A percentile compares a stretch with the other conserved stretches of the same genome.
Evolutionary conservation across 1,140 invertebrate species (phyloP).

Genomic region (Cyclargus thomasi): DNA sequence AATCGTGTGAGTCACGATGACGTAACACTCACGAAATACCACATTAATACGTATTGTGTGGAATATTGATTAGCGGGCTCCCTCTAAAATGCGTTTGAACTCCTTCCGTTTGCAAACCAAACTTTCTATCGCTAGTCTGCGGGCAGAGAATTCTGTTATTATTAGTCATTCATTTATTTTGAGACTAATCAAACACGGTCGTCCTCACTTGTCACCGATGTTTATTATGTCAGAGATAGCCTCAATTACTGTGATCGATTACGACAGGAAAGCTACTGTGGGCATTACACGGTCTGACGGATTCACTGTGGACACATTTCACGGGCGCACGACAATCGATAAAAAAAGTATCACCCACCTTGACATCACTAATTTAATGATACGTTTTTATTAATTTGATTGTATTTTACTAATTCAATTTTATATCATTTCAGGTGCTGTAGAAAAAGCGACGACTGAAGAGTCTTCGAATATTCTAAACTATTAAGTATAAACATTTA

Average conservation of each 20-base stretch:
- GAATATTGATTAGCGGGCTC: slow-evolving; percentile 54
- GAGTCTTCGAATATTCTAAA: not conserved
- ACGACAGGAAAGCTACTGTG: slow-evolving; percentile 40
- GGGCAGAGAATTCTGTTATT: slow-evolving; percentile 25
- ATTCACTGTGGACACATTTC: slow-evolving; percentile 42
- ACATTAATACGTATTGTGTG: slow-evolving; percentile 47
- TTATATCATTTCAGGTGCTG: slow-evolving; percentile 36
- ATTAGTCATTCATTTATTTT: slow-evolving; percentile 24
- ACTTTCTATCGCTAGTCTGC: slow-evolving; percentile 28
- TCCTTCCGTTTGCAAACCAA: slow-evolving; percentile 38
- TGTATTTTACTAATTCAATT: slow-evolving; percentile 26
- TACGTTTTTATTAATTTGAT: slow-evolving; percentile 25
- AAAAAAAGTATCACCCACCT: slow-evolving; percentile 41
- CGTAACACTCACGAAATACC: slow-evolving; percentile 49
- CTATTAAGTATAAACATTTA: too few relatives aligned
- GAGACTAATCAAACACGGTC: slow-evolving; percentile 42
- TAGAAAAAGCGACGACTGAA: not conserved
- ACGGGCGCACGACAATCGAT: slow-evolving; percentile 44
- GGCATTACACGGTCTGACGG: slow-evolving; percentile 45
- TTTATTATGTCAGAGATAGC: slow-evolving; percentile 51
- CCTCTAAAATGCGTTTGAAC: slow-evolving; percentile 50
- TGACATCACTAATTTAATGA: slow-evolving; percentile 52
- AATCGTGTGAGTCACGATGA: slow-evolving; percentile 43
- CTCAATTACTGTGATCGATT: slow-evolving; percentile 62
- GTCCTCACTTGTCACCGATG: slow-evolving; percentile 53